phyloP scores from a whole-genome alignment of 2,888 invertebrate genomes.

The Monopis laevigella region DNA sequence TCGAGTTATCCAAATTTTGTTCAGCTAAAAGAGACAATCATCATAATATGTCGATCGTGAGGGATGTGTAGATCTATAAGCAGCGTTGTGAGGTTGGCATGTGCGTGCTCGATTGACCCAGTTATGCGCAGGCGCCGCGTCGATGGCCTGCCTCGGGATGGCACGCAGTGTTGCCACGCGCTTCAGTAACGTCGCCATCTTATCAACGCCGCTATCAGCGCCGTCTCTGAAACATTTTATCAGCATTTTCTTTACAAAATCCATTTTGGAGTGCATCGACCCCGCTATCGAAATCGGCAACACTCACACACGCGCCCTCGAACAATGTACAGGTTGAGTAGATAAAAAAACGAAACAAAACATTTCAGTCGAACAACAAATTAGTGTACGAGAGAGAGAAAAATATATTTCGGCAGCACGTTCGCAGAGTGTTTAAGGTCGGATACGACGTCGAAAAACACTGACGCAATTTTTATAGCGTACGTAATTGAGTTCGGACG shows the following conservation, averaged over 20 bases:
- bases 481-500: conserved; percentile 60
- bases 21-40: too few relatives aligned
- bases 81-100: too few relatives aligned
- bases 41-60: too few relatives aligned
- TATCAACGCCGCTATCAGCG: conserved; percentile 1
- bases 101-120: conserved; percentile 15
- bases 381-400: conserved; percentile 55
- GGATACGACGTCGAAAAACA: conserved; percentile 63
- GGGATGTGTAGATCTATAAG: too few relatives aligned
- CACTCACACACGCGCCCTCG: conserved; percentile 55
- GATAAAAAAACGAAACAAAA: conserved; percentile 53
- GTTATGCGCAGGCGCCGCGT: not conserved
- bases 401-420: conserved; percentile 57
- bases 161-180: conserved; percentile 6
- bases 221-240: conserved; percentile 1
- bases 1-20: too few relatives aligned
- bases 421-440: conserved; percentile 54
- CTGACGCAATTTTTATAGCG: conserved; percentile 67
- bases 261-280: conserved; percentile 60
- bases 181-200: conserved; percentile 4
- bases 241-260: conserved; percentile 16
- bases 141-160: not conserved
- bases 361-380: conserved; percentile 37
- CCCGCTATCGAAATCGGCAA: conserved; percentile 66
- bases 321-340: conserved; percentile 34